Evolutionary conservation across 2,113 vertebrate species (phyloP), one percentile per base, ranked within the genome.

Genomic region (Anseranas semipalmata): DNA sequence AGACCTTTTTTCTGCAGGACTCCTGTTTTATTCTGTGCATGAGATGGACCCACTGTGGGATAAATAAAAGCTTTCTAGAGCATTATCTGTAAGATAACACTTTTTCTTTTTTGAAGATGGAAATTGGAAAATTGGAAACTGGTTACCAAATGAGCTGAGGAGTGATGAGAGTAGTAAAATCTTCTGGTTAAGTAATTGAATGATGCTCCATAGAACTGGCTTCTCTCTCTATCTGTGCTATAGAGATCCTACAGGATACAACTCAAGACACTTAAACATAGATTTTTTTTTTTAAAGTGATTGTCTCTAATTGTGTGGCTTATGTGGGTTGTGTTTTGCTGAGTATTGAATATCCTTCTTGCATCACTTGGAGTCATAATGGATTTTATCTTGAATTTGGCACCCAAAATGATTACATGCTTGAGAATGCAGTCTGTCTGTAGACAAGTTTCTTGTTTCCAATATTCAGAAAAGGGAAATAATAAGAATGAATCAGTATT

Each of bases 11-110:
- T 66, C 63, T n/a, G 76, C 20, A 89, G 84, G 80, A 74, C 27
- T 73, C 16, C 80, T 86, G 45, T 58, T 90, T 55, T 95, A 17
- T 89, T 95, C 59, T 91, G 27, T 86, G 76, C 72, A 48, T 89
- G 76, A 86, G 65, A n/a, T 81, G 41, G 65, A 90, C 86, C 79
- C 94, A 50, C 80, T 90, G 58, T 88, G 86, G 79, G 76, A 92
- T 94, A 91, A 91, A 95, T 73, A 94, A 90, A 95, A 91, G 45
- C 32, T 92, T 94, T 90, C 63, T 92, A 92, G 55, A 96, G 35
- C 63, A 43, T 79, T 92, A 35, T 90, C 63, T 94, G 65, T 81
- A 77, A 95, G 80, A 96, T 86, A 77, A 70, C 28, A 22, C 35
- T 27, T 55, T 33, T n/a, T 45, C 60, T 89, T 32, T 68, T 96